Base-by-base conservation (phyloP, 2,888 invertebrate species). In the Dynastes maya region DNA sequence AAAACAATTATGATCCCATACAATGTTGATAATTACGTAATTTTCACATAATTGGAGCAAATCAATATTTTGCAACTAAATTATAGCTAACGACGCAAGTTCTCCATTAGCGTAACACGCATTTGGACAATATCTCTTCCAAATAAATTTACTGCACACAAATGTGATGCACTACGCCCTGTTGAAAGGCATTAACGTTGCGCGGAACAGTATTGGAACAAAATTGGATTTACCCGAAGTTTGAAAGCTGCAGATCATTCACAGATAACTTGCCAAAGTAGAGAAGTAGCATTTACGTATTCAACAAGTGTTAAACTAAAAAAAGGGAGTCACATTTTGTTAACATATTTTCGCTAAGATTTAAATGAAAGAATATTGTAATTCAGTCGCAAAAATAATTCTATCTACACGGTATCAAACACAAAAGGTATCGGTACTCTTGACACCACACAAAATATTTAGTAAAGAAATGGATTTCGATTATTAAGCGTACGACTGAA, bases 221-320 rank as follows among this genome's bases (percentile, higher is more conserved):
- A 67, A 67, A 67, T 67, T 67, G 49, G 45, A 67, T 67, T 67
- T 45, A 8, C 9, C 13, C 67, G n/a, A 67, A 49, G 45, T 67
- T 65, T 67, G 67, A 67, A 67, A 67, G 45, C 45, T 45, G n/a
- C 27, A 67, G 67, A 67, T 67, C 67, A 67, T 27, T 67, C 27
- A 11, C n/a, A 6, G 6, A 67, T 45, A 49, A 45, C 65, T 40
- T 45, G 45, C 40, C 16, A 22, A 22, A n/a, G 22, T n/a, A 67
- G 67, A 8, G 27, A 13, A 45, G 6, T 16, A 22, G 45, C n/a
- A 67, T 67, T 67, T 22, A 45, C 45, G 16, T 40, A 11, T 27
- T 22, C 67, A 6, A 9, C 63, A 9, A 55, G 45, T 11, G 9
- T 45, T 45, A 9, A 11, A 1, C 11, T 9, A 45, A 45, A 8